Evolutionary conservation across 2,797 vertebrate genomes (phyloP), one percentile per base, ranked within the genome.

Genomic region (Manis crassicaudata): DNA sequence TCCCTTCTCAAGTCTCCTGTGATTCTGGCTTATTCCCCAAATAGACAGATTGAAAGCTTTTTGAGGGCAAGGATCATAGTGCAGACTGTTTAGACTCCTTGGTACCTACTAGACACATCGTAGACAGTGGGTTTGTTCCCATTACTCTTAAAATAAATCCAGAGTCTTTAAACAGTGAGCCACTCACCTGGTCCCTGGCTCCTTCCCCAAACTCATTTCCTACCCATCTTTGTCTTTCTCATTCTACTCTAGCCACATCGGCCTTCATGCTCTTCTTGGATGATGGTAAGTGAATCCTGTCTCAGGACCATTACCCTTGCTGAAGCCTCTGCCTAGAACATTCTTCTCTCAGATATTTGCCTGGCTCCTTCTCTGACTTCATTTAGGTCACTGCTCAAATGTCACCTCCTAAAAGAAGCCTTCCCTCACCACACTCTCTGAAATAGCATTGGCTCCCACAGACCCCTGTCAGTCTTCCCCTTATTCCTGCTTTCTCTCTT

Each of bases 101-200:
- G 67, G 25, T 10, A 40, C 7, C 72, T 90, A 43, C 18, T 72
- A 65, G 58, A 32, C n/a, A 62, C 32, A 43, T 84, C 20, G 50
- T 54, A 82, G 58, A 72, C 46, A 88, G 76, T 68, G 37, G 35
- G 58, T 82, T 76, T 68, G 54, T 75, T 88, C 12, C 52, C 16
- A 88, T 82, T 27, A 92, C 16, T 75, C 76, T 68, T 92, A 88
- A 29, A 92, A 83, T 76, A 88, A 75, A 60, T 52, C 17, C 56
- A 65, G 20, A 82, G 32, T 75, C 11, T 23, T 82, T 82, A 73
- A 46, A 46, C 25, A 86, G 65, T 68, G n/a, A 84, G 37, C 50
- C n/a, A n/a, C 25, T 87, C n/a, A 80, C 29, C 46, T 25, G 14
- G 40, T 11, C 68, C 25, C 68, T 80, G 50, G 18, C 25, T 92